Evolutionary conservation across 2,797 vertebrate species (phyloP), one percentile per base, ranked within the genome.

Genomic region (Sebastes diaconus): DNA sequence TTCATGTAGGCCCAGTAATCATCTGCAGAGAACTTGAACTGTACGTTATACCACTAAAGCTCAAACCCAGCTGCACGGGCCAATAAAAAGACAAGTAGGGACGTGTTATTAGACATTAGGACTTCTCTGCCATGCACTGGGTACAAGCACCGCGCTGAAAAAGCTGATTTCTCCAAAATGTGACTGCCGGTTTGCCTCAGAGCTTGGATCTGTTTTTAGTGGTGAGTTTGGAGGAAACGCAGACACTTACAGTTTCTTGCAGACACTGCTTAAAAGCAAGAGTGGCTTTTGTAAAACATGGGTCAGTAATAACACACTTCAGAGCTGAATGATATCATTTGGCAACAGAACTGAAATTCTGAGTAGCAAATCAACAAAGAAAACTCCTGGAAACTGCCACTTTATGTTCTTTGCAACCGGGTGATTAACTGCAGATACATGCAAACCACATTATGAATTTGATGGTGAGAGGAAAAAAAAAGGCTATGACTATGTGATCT

Each of bases 1-100:
- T 94, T 92, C 75, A 93, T 91, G 86, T 88, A 66, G 81, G 86
- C 86, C 81, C 77, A 87, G 87, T 90, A 95, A 93, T 94, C 86
- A 93, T 92, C 80, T 90, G 81, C 91, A 91, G 88, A 92, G 85
- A 88, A 72, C 72, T 68, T 73, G 77, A 90, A 85, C 81, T 80
- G 75, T 75, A 91, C 9, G 27, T 84, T 78, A 50, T 79, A 81
- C 82, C 75, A 39, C 86, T 80, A 79, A 90, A 94, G 91, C 86
- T 90, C 73, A 90, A 91, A 91, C 91, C 76, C 93, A 95, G 87
- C 92, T 94, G 93, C 63, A 77, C 34, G 32, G 84, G 88, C 80
- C 84, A 86, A 90, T 92, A 91, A 94, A 92, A 94, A 88, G 80
- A 90, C 85, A 91, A 80, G 86, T 85, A 77, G 74, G 82, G 85